phyloP scores from a whole-genome alignment of 2,113 vertebrate species.

The Bufo bufo region DNA sequence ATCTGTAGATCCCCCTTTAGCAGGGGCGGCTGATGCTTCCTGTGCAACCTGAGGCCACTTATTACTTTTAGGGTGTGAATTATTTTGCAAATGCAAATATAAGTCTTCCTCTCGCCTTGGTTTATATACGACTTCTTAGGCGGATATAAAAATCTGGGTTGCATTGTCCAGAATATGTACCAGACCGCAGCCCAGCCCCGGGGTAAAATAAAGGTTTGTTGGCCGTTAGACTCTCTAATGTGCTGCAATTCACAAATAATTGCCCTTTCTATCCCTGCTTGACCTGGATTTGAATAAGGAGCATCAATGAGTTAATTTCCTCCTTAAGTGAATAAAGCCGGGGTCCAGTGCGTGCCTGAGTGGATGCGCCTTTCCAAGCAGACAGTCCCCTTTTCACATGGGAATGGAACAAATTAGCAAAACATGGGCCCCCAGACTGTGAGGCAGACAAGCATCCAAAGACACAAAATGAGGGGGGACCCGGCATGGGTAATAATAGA shows the following conservation, averaged over 20 bases:
- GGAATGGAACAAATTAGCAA: conserved; percentile 59
- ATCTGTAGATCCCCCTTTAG: neutral
- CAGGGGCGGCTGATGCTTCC: neutral
- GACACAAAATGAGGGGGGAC: conserved; percentile 34
- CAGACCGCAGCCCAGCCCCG: neutral
- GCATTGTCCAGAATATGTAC: conserved; percentile 11
- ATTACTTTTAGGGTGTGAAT: neutral
- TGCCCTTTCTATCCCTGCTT: conserved; percentile 46
- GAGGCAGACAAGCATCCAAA: conserved; percentile 49
- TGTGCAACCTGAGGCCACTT: neutral
- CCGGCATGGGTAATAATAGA: conserved; percentile 38
- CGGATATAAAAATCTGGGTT: conserved; percentile 19
- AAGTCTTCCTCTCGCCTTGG: neutral
- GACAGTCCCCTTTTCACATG: conserved; percentile 55
- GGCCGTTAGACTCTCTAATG: conserved; percentile 42
- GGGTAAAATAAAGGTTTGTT: conserved; percentile 29
- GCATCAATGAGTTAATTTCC: conserved; percentile 54
- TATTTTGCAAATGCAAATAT: neutral
- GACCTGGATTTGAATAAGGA: conserved; percentile 44
- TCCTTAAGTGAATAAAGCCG: conserved; percentile 46
- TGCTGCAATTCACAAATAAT: conserved; percentile 31
- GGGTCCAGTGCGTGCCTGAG: conserved; percentile 15
- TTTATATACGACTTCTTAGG: neutral
- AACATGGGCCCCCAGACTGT: conserved; percentile 54
- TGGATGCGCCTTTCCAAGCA: conserved; percentile 32